Conservation (phyloP, 2,888 invertebrate species). For the Helicoverpa assulta region DNA sequence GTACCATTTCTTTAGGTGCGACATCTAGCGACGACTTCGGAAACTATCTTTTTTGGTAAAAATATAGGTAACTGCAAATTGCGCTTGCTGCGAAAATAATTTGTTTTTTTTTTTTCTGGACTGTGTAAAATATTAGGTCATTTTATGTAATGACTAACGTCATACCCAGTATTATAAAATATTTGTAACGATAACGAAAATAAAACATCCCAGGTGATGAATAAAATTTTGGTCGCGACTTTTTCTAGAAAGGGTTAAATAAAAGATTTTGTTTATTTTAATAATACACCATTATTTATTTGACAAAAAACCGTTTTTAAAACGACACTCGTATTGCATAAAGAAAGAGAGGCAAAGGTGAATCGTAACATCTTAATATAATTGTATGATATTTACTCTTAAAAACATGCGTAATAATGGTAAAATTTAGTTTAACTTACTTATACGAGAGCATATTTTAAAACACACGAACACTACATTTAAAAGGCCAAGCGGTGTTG, state of each 20-base stretch:
- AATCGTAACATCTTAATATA: slow-evolving; percentile 79
- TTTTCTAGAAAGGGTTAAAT: slow-evolving; percentile 37
- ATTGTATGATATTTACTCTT: slow-evolving; percentile 70
- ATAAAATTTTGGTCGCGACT: background rate
- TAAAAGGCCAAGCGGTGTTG: slow-evolving; percentile 91
- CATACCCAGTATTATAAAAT: too few relatives aligned
- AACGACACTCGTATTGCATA: slow-evolving; percentile 89
- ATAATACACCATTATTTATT: slow-evolving; percentile 85
- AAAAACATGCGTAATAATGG: slow-evolving; percentile 77
- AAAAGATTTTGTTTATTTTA: slow-evolving; percentile 73
- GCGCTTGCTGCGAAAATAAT: too few relatives aligned
- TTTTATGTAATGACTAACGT: too few relatives aligned
- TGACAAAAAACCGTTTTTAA: slow-evolving; percentile 88
- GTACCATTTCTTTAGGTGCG: too few relatives aligned
- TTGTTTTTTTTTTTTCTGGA: too few relatives aligned
- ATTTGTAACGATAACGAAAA: too few relatives aligned
- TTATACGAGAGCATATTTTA: slow-evolving; percentile 72
- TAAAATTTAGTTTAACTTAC: slow-evolving; percentile 67
- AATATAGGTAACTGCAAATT: too few relatives aligned
- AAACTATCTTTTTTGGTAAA: too few relatives aligned
- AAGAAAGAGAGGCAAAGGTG: slow-evolving; percentile 86
- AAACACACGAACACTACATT: slow-evolving; percentile 85
- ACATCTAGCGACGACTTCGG: too few relatives aligned
- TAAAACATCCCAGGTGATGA: too few relatives aligned
- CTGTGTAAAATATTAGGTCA: too few relatives aligned